Base-by-base conservation (phyloP, 2,797 vertebrate genomes). In the Loriculus beryllinus region DNA sequence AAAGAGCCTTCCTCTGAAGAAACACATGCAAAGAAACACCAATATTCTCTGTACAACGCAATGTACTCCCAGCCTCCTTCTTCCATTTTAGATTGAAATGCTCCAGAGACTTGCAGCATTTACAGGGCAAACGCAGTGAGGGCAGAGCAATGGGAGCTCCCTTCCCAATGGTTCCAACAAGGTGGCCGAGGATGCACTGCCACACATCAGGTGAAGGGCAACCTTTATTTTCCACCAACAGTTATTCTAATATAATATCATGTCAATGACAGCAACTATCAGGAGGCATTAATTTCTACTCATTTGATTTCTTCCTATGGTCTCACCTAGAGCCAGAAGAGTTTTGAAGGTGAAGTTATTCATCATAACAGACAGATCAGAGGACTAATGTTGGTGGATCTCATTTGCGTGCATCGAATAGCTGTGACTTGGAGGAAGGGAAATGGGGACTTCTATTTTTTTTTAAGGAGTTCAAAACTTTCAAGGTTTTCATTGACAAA, bases 151-250 rank as follows among this genome's bases (percentile, higher is more conserved):
- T 1, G 16, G 33, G 23, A 54, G 12, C 31, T 62, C 20, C 64
- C 43, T 76, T 67, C 87, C 71, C 62, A 37, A 43, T 1, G 5
- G 65, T 25, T 65, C 49, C 1, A 7, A 7, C 26, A 35, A 1
- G 3, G 1, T 0, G 0, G n/a, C 7, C 26, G 1, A 0, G 63
- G 63, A 67, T 21, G 37, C 9, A 23, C 14, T 9, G 2, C 2
- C 2, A 7, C 2, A 7, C 3, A 3, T 23, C 2, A 1, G 5
- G n/a, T 20, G 45, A 71, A 84, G 49, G 54, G 20, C 7, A 28
- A 12, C 11, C 45, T 64, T 49, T 4, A 10, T 5, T 16, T 26
- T 20, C 33, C 42, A n/a, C 16, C 35, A 43, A 28, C 21, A 25
- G 14, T 20, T 29, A 33, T 70, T 74, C 42, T n/a, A 78, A 40